Evolutionary conservation across 2,888 invertebrate genomes (phyloP).

Genomic region (Patella ulyssiponensis): DNA sequence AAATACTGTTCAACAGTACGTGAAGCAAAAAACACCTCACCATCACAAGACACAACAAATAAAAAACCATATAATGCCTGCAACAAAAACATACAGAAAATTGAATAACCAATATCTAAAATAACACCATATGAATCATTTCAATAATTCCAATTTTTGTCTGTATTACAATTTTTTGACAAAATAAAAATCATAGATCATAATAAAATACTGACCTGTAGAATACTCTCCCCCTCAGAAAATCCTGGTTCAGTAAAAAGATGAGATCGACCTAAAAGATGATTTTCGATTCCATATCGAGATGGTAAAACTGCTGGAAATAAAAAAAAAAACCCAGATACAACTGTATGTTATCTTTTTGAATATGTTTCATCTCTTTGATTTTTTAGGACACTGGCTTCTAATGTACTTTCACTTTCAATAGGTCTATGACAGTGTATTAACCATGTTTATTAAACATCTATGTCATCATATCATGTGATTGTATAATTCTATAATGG

Average conservation of each 20-base stretch:
- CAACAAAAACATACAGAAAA: conserved; percentile 25
- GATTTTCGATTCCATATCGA: conserved; percentile 62
- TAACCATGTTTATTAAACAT: too few species aligned
- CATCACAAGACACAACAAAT: conserved; percentile 98
- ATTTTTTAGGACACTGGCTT: too few species aligned
- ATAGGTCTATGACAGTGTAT: too few species aligned
- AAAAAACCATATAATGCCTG: conserved; percentile 98
- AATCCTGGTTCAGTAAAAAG: conserved; percentile 68
- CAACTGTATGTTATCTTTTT: too few species aligned
- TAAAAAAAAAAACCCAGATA: background rate
- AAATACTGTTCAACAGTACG: conserved; percentile 99
- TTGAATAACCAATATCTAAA: background rate
- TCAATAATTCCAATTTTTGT: background rate
- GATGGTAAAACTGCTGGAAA: conserved; percentile 65
- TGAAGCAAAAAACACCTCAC: conserved; percentile 99
- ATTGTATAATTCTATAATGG: too few species aligned
- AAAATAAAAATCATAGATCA: background rate
- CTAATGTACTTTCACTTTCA: too few species aligned
- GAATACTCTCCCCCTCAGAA: conserved; percentile 69
- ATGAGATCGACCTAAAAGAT: conserved; percentile 64
- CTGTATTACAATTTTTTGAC: background rate
- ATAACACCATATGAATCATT: background rate
- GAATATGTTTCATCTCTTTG: too few species aligned
- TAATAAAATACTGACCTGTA: conserved; percentile 58
- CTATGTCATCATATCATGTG: too few species aligned